A percentile compares a stretch with the other conserved stretches of the same genome.
These are phyloP conservation scores for Rhopalosiphum maidis DNA, from an alignment of 1,140 invertebrate genomes.

Conservation along the genomic window DNA sequence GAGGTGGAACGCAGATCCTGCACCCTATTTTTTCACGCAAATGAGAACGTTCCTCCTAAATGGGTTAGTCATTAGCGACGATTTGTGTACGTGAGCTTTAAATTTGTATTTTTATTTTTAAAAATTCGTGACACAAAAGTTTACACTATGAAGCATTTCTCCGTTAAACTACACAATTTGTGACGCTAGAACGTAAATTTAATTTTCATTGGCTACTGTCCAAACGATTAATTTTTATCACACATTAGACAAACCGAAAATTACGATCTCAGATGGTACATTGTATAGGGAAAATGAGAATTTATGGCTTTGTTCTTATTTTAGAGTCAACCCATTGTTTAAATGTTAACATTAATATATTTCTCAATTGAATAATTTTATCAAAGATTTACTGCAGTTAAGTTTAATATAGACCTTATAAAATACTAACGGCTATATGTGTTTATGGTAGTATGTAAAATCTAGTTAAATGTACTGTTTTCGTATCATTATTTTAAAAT, in stretches of 20 bases:
- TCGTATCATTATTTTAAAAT: neutral
- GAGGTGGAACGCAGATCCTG: slow-evolving; percentile 24
- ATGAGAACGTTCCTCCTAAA: slow-evolving; percentile 30
- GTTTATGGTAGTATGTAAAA: neutral
- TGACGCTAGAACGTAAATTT: slow-evolving; percentile 7
- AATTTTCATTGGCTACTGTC: slow-evolving; percentile 12
- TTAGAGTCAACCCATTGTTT: neutral
- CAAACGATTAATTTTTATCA: slow-evolving; percentile 48
- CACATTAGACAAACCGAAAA: slow-evolving; percentile 26
- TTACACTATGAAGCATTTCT: neutral
- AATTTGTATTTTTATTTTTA: slow-evolving; percentile 44
- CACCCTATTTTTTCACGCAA: slow-evolving; percentile 16
- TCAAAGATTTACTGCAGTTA: neutral
- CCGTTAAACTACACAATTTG: neutral
- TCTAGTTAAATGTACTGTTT: neutral
- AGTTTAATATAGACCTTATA: slow-evolving; percentile 5
- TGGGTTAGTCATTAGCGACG: slow-evolving; percentile 49
- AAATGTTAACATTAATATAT: slow-evolving; percentile 14
- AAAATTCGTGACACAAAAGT: neutral
- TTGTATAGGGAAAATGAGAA: neutral
- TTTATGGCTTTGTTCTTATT: neutral
- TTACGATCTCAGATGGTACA: slow-evolving; percentile 1
- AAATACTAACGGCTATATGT: neutral
- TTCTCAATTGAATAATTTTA: slow-evolving; percentile 12
- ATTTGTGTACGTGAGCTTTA: neutral